Percentiles rank a stretch among this genome's conserved stretches.
Conservation (phyloP, 1,140 invertebrate genomes). For the Drosophila rhopaloa region DNA sequence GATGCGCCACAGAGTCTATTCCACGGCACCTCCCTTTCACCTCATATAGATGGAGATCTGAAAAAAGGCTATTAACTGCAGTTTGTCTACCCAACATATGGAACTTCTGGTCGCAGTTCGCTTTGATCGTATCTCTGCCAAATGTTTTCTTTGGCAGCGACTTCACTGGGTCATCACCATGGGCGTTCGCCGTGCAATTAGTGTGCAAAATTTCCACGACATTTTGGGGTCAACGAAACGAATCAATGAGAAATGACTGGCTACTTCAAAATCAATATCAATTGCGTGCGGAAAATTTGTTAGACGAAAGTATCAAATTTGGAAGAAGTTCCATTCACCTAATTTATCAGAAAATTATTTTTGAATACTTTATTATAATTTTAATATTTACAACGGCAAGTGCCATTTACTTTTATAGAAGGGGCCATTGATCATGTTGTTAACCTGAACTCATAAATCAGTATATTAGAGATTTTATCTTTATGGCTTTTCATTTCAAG, state of each 20-base stretch:
- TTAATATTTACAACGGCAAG: too few species aligned
- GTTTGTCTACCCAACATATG: conserved; percentile 62
- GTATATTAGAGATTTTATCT: background rate
- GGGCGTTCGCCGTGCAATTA: conserved; percentile 43
- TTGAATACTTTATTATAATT: too few species aligned
- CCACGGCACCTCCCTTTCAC: conserved; percentile 6
- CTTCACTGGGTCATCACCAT: conserved; percentile 59
- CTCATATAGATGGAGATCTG: conserved; percentile 10
- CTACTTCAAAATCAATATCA: conserved; percentile 11
- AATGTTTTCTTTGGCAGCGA: conserved; percentile 76
- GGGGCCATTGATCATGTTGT: background rate
- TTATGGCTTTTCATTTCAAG: background rate
- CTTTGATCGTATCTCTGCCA: conserved; percentile 70
- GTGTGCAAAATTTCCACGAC: conserved; percentile 34
- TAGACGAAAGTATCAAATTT: background rate
- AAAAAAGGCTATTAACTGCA: conserved; percentile 59
- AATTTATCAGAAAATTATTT: too few species aligned
- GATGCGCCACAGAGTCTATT: conserved; percentile 63
- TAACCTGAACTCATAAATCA: too few species aligned
- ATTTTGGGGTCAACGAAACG: conserved; percentile 38
- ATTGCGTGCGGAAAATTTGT: background rate
- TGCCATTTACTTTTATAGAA: background rate
- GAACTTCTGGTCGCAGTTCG: conserved; percentile 55
- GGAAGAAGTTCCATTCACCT: too few species aligned
- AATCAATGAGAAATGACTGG: conserved; percentile 8